Evolutionary conservation across 1,140 invertebrate species (phyloP), one percentile per base, ranked within the genome.

Genomic region (Rhagoletis pomonella): DNA sequence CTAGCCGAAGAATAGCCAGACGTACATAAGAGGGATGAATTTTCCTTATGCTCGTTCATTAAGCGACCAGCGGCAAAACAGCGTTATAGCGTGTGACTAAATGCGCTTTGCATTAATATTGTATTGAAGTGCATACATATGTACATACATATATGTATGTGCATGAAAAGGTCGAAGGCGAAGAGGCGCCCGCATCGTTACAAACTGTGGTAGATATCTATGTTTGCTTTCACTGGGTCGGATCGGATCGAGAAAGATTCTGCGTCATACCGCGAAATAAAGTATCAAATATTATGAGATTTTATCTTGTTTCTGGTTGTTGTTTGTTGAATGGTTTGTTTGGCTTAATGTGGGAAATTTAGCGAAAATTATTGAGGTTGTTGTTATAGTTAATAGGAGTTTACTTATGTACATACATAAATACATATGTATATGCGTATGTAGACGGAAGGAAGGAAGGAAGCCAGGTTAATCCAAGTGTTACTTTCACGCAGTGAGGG

Each of bases 271-370:
- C 62, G 89, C 87, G 89, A n/a, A 81, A 84, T 67, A 91, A 91
- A 91, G 91, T 91, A 91, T 91, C 91, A 87, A 91, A 91, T 91
- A 88, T 87, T 87, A 73, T 73, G 86, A 73, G 67, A 73, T 87
- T 81, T 81, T 81, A 81, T 81, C 73, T 81, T 81, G 73, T 81
- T 81, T 81, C 47, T 55, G 44, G 73, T 50, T 81, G 44, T 50
- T 19, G 50, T 81, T 81, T 81, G 47, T 81, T 81, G 47, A 81
- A 81, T 87, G 42, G 64, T 86, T 86, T 67, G 59, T 62, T 50
- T 86, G 42, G n/a, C 64, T 69, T 87, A 50, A 58, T 87, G 86
- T 87, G 86, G 86, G 86, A 87, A 87, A 87, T 50, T 87, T 77
- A 58, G 65, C 60, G 84, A 64, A 64, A 85, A 58, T 59, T 17